phyloP scores from a whole-genome alignment of 2,797 vertebrate genomes.

The Gobio occitaniae region DNA sequence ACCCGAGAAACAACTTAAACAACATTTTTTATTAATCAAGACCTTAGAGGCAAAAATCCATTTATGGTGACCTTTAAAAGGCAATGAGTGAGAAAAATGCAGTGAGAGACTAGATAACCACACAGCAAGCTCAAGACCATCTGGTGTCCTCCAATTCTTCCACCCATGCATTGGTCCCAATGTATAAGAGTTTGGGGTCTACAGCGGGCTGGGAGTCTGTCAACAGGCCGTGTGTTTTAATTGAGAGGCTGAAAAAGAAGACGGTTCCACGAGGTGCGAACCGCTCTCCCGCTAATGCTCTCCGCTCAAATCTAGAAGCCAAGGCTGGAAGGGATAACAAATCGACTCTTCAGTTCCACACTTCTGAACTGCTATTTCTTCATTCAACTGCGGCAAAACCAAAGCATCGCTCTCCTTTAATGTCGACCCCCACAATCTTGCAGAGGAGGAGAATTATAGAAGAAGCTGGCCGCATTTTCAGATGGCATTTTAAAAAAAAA shows the following conservation, averaged over 20 bases:
- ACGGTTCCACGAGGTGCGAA: slow-evolving; percentile 16
- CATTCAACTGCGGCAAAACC: slow-evolving; percentile 42
- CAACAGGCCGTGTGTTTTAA: slow-evolving; percentile 39
- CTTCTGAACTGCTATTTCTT: slow-evolving; percentile 52
- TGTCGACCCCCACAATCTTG: slow-evolving; percentile 66
- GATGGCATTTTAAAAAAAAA: slow-evolving; percentile 77
- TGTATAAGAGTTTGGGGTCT: background rate
- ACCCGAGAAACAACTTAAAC: slow-evolving; percentile 55
- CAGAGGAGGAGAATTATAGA: slow-evolving; percentile 66
- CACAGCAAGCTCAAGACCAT: slow-evolving; percentile 30
- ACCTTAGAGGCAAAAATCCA: slow-evolving; percentile 56
- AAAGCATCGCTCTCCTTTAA: slow-evolving; percentile 49
- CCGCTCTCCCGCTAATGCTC: slow-evolving; percentile 42
- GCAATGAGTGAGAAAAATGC: slow-evolving; percentile 48
- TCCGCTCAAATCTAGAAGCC: slow-evolving; percentile 48
- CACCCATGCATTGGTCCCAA: background rate
- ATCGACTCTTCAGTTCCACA: slow-evolving; percentile 54
- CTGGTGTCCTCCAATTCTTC: slow-evolving; percentile 14
- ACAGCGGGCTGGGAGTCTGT: background rate
- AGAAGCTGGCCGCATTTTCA: slow-evolving; percentile 73
- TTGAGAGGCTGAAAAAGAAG: slow-evolving; percentile 46
- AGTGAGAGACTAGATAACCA: slow-evolving; percentile 26
- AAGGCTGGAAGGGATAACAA: slow-evolving; percentile 61
- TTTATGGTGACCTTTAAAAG: slow-evolving; percentile 70
- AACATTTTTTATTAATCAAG: slow-evolving; percentile 64